A percentile compares a stretch with the other conserved stretches of the same genome.
Evolutionary conservation across 2,113 vertebrate genomes (phyloP).

Genomic region (Promerops cafer): DNA sequence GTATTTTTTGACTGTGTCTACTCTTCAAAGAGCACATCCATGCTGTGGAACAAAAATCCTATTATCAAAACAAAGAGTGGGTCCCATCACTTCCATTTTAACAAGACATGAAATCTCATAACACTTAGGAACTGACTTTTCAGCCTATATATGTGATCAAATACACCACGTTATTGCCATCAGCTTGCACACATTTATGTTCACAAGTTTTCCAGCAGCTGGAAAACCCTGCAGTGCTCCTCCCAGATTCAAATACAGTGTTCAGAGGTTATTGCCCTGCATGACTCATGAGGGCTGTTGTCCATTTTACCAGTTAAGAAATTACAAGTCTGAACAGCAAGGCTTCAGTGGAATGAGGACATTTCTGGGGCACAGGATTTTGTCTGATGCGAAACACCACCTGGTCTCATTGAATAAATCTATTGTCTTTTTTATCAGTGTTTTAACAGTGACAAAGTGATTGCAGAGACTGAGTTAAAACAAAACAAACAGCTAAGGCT

Average conservation of each 20-base stretch:
- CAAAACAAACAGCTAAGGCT: background rate
- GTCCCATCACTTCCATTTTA: background rate
- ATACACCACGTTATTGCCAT: background rate
- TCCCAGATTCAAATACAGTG: background rate
- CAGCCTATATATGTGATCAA: background rate
- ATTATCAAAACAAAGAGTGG: background rate
- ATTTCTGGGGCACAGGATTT: background rate
- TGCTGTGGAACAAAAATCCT: background rate
- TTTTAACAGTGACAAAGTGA: background rate
- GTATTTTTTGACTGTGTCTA: background rate
- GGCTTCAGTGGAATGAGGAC: background rate
- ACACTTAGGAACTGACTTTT: background rate
- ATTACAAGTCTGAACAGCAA: background rate
- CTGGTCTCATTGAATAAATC: background rate
- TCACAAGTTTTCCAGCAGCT: background rate
- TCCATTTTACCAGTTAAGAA: background rate
- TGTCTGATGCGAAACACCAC: background rate
- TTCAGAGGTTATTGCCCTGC: background rate
- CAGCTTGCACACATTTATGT: background rate
- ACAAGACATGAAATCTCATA: background rate
- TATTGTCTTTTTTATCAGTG: constrained; percentile 7
- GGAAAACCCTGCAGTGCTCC: background rate
- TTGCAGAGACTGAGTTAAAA: background rate
- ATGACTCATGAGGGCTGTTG: background rate
- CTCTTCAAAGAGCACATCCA: background rate